Evolutionary conservation across 2,888 invertebrate genomes (phyloP), one percentile per base, ranked within the genome.

Genomic region (Hoplodrina ambigua): DNA sequence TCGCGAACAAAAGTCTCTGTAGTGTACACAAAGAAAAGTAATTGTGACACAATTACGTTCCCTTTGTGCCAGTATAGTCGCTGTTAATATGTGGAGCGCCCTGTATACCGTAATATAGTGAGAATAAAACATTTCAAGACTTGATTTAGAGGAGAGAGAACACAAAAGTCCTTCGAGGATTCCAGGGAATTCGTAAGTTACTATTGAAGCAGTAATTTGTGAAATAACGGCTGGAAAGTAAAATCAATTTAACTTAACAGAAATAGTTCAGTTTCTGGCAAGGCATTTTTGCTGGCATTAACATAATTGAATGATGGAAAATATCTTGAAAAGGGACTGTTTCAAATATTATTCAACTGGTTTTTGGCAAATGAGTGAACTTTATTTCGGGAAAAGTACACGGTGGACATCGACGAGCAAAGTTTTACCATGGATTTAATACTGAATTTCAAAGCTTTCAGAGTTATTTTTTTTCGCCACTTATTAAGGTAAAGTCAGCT

Each of bases 1-100:
- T 55, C 20, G 52, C 44, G 72, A 56, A 63, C 59, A 63, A 59
- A 71, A 72, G 49, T 72, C 72, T 62, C 19, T n/a, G n/a, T 67
- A 58, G 61, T 20, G 19, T 50, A 63, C 58, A 72, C 50, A 76
- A 76, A 63, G 62, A 72, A 75, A 76, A 67, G 62, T 78, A 76
- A 78, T 72, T 72, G 78, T 61, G 62, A 56, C 72, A 37, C 72
- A 63, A 78, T 76, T 78, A 76, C 44, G 55, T 67, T 53, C 8
- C 62, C 62, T 78, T 76, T 72, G 78, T 75, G 72, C 30, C 15
- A 11, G 55, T 70, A 30, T 75, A 75, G 63, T 65, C 58, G 50
- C 57, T 52, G 57, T 72, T 77, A 78, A 78, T 72, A 78, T 72
- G 67, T 78, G 55, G 49, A 67, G 67, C 60, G 13, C 25, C 19